phyloP scores from a whole-genome alignment of 2,113 vertebrate genomes.

The Melanerpes formicivorus region DNA sequence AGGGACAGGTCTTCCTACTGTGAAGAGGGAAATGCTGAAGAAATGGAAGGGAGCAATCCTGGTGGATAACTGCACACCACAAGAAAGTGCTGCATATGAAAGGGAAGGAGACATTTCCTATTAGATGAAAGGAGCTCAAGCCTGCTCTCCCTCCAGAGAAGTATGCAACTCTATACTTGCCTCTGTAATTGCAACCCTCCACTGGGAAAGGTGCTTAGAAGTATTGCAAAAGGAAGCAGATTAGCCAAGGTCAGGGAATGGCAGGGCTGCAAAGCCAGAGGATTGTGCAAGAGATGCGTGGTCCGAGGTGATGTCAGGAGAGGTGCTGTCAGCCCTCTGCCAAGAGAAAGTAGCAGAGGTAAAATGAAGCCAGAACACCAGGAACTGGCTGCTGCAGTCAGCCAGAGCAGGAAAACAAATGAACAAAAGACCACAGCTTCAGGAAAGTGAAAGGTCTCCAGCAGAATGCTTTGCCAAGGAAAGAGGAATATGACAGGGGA shows the following conservation, averaged over 20 bases:
- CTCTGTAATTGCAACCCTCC: constrained; percentile 42
- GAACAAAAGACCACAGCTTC: neutral
- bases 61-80: constrained; percentile 40
- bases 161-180: constrained; percentile 2
- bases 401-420: neutral
- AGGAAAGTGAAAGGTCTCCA: constrained; percentile 16
- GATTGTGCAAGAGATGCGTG: neutral
- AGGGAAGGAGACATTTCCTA: constrained; percentile 47
- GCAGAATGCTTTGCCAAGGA: neutral
- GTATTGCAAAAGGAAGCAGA: constrained; percentile 40
- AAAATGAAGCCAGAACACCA: neutral
- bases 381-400: neutral
- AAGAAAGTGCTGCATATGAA: constrained; percentile 45
- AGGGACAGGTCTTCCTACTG: neutral
- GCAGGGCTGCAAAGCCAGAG: neutral
- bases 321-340: neutral
- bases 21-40: neutral
- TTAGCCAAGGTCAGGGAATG: constrained; percentile 37
- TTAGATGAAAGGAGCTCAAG: constrained; percentile 36
- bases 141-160: constrained; percentile 44
- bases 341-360: neutral
- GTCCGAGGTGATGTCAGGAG: neutral
- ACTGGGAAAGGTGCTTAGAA: constrained; percentile 16
- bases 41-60: constrained; percentile 24
- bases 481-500: neutral